phyloP scores from a whole-genome alignment of 2,888 invertebrate genomes.

The Ptilodon capucinus region DNA sequence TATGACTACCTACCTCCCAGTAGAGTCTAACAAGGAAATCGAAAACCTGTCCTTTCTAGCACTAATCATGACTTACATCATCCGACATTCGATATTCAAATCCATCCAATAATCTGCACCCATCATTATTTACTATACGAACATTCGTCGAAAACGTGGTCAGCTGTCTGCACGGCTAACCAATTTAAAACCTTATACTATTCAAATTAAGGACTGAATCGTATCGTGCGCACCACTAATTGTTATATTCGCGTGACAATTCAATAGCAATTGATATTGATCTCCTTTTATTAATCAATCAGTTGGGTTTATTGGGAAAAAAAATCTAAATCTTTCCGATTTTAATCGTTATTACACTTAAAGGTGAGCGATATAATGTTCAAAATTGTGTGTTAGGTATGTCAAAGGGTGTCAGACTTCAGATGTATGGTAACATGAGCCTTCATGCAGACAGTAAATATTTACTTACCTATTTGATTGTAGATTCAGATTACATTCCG shows the following conservation, averaged over 20 bases:
- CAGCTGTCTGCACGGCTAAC: neutral
- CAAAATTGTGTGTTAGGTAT: neutral
- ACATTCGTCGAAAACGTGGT: constrained; percentile 10
- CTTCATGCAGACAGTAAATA: neutral
- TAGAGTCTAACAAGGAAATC: neutral
- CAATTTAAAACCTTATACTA: constrained; percentile 21
- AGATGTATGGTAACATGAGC: neutral
- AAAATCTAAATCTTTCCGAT: constrained; percentile 14
- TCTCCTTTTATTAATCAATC: constrained; percentile 43
- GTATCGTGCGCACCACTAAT: constrained; percentile 9
- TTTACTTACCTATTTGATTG: neutral
- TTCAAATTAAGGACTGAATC: constrained; percentile 10
- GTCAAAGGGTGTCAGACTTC: neutral
- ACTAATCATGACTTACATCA: neutral
- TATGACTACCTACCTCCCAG: too few relatives aligned
- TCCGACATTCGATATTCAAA: neutral
- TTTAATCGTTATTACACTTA: neutral
- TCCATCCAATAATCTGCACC: neutral
- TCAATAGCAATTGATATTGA: constrained; percentile 40
- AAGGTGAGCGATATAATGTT: neutral
- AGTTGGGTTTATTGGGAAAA: constrained; percentile 26
- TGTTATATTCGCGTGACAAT: constrained; percentile 28
- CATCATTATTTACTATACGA: neutral
- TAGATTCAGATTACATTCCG: too few relatives aligned
- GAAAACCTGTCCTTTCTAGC: neutral